Base-by-base conservation (phyloP, 2,113 vertebrate species). In the Amphiprion ocellaris region DNA sequence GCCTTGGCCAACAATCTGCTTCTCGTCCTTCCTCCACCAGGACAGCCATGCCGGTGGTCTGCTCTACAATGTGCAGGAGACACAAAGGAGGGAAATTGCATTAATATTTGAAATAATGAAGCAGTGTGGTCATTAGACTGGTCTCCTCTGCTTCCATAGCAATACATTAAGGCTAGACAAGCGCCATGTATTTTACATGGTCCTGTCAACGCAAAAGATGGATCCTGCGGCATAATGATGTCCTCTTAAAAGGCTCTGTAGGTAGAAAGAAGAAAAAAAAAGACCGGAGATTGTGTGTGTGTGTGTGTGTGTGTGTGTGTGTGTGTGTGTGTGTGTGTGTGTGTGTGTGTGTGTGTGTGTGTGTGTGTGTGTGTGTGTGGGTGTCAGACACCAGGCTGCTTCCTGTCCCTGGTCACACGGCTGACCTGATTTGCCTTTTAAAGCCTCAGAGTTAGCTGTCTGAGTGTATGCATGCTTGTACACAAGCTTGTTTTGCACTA, bases 101-200 rank as follows among this genome's bases (percentile, higher is more conserved):
- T 89, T 90, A 93, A 92, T 88, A 91, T 91, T 91, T 91, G 80
- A 93, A 82, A 90, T 84, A 85, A 90, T 82, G 87, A 85, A 87
- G 85, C 74, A 69, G 17, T 71, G 74, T 71, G 89, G 87, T 90
- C 84, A 93, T 92, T 90, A 91, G 79, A 72, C 83, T 89, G 77
- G 92, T 95, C 92, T 92, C 82, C 81, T 83, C 82, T 87, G 87
- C 92, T 94, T 93, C 92, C 90, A 93, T 91, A 93, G 93, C 93
- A 79, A 95, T 94, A 94, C 86, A 90, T 94, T 94, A 94, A 81
- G 84, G 78, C 88, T 91, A 91, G 93, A 94, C 93, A 92, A 93
- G 92, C 86, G 75, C 74, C 85, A 93, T 94, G 88, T 92, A 94
- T 94, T 93, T 93, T 94, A 87, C 92, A 94, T 94, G 91, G 83